Conservation (phyloP, 2,888 invertebrate species). For the Malthinus seriepunctatus region DNA sequence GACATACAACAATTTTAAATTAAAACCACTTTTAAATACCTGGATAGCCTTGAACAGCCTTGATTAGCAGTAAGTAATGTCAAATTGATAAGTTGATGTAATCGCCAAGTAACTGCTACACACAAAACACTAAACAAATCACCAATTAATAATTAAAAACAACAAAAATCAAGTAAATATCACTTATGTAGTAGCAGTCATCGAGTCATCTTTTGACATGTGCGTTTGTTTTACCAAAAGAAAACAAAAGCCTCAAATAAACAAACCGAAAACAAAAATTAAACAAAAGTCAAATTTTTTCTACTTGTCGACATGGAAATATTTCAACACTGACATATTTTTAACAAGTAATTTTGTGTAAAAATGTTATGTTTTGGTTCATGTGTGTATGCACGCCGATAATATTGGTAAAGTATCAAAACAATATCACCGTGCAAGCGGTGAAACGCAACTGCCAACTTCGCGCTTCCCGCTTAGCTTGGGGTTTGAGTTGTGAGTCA, state of each 20-base stretch:
- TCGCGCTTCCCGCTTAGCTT: slow-evolving; percentile 7
- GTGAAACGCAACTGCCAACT: background rate
- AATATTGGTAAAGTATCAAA: background rate
- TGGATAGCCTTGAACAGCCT: slow-evolving; percentile 20
- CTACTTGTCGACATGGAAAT: background rate
- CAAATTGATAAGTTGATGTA: background rate
- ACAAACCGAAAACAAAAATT: background rate
- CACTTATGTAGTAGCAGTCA: background rate
- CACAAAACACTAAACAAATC: background rate
- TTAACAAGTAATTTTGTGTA: too few species aligned
- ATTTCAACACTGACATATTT: background rate
- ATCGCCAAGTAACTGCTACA: background rate
- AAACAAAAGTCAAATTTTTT: background rate
- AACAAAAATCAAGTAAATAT: background rate
- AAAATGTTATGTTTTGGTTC: background rate
- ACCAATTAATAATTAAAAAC: background rate
- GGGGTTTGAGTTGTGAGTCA: slow-evolving; percentile 22
- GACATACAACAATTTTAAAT: background rate
- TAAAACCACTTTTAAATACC: slow-evolving; percentile 19
- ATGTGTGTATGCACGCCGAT: background rate
- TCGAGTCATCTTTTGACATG: too few species aligned
- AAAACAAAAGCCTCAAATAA: background rate
- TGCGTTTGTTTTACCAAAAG: background rate
- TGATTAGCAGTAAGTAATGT: slow-evolving; percentile 2
- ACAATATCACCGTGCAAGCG: background rate